These are phyloP conservation scores for Taeniopygia guttata DNA, from an alignment of 2,797 vertebrate species.

Conservation along the genomic window DNA sequence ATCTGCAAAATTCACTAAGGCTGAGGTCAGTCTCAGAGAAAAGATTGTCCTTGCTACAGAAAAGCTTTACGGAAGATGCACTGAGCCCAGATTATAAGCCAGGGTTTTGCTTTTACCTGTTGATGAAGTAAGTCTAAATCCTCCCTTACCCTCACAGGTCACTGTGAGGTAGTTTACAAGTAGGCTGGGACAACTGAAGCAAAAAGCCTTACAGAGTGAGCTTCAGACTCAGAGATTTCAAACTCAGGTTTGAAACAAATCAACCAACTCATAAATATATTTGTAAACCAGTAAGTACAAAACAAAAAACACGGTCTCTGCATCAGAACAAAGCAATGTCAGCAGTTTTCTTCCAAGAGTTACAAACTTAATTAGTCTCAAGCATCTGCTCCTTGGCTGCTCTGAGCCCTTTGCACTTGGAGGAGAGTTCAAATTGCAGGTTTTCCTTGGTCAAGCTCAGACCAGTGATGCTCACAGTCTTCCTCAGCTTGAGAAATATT, in stretches of 20 bases:
- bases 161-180: background rate
- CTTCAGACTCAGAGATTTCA: background rate
- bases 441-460: background rate
- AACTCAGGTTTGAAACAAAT: slow-evolving; percentile 6
- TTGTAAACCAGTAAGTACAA: background rate
- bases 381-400: background rate
- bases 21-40: background rate
- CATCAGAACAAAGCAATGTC: background rate
- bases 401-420: background rate
- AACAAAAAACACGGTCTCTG: background rate
- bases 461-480: background rate
- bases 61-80: background rate
- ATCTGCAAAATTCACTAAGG: background rate
- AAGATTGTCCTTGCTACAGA: background rate
- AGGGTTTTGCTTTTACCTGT: background rate
- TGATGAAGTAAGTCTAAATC: background rate
- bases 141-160: background rate
- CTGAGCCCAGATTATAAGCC: background rate
- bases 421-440: background rate
- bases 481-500: background rate
- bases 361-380: background rate
- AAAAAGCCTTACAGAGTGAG: background rate
- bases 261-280: background rate
- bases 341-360: background rate
- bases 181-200: background rate